A percentile compares a stretch with the other conserved stretches of the same genome.
These are phyloP conservation scores for Neodiprion fabricii DNA, from an alignment of 1,140 invertebrate species.

Conservation along the genomic window DNA sequence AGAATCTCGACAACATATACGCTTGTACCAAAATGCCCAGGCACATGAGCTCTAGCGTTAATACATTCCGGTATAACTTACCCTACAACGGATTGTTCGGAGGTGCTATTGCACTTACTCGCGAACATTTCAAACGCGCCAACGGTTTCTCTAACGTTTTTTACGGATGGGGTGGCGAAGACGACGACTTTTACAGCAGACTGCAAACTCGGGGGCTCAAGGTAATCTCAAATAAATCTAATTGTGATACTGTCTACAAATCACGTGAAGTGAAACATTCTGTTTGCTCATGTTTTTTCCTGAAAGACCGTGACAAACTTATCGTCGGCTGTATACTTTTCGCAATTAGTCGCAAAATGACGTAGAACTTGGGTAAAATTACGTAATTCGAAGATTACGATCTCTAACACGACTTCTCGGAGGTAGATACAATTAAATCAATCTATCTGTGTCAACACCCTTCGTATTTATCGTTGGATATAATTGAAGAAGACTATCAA, in stretches of 20 bases:
- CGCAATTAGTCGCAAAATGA: too few relatives aligned
- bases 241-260: slow-evolving; percentile 23
- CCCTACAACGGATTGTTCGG: slow-evolving; percentile 78
- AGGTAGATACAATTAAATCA: background rate
- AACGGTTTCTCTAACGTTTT: slow-evolving; percentile 95
- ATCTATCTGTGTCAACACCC: slow-evolving; percentile 9
- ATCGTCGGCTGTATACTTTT: too few relatives aligned
- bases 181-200: slow-evolving; percentile 83
- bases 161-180: slow-evolving; percentile 89
- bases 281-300: background rate
- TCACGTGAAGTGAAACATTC: slow-evolving; percentile 5
- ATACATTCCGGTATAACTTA: slow-evolving; percentile 85
- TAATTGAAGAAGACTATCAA: too few relatives aligned
- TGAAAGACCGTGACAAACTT: too few relatives aligned
- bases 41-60: slow-evolving; percentile 92
- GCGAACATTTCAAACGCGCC: slow-evolving; percentile 75
- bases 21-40: slow-evolving; percentile 85
- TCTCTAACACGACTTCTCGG: too few relatives aligned
- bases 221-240: slow-evolving; percentile 33
- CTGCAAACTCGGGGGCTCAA: slow-evolving; percentile 52
- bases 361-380: too few relatives aligned
- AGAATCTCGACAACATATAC: slow-evolving; percentile 90
- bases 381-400: too few relatives aligned
- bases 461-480: slow-evolving; percentile 18
- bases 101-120: slow-evolving; percentile 76